Conservation (phyloP, 1,140 invertebrate species). For the Heliconius melpomene region DNA sequence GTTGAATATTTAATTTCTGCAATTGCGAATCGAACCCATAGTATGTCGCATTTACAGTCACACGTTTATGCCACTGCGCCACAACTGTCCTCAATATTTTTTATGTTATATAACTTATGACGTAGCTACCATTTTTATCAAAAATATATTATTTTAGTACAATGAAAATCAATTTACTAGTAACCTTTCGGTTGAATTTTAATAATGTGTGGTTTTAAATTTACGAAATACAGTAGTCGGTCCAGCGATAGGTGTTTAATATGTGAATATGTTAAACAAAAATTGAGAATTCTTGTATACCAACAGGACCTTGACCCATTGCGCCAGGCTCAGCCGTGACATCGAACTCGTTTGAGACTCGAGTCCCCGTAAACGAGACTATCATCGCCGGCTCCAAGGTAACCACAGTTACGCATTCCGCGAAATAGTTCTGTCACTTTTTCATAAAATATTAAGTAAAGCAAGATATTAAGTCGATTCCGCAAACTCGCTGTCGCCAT, state of each 20-base stretch:
- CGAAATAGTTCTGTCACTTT: neutral
- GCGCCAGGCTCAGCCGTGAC: conserved; percentile 48
- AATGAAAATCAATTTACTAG: conserved; percentile 15
- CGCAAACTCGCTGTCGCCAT: conserved; percentile 7
- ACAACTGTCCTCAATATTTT: no score
- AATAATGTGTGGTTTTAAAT: conserved; percentile 23
- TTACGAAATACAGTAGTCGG: conserved; percentile 27
- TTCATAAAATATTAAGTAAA: conserved; percentile 9
- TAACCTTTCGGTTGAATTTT: conserved; percentile 11
- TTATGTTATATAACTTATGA: neutral
- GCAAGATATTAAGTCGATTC: conserved; percentile 12
- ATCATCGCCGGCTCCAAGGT: conserved; percentile 34
- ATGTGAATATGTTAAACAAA: conserved; percentile 37
- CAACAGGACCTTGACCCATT: conserved; percentile 52
- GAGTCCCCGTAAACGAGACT: conserved; percentile 32
- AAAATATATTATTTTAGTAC: neutral
- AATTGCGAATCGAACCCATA: no score
- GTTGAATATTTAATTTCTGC: no score
- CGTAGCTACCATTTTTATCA: neutral
- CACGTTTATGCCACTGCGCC: no score
- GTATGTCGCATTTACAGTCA: no score
- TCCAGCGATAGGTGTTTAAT: conserved; percentile 33
- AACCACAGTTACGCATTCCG: conserved; percentile 14
- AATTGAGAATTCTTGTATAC: conserved; percentile 41
- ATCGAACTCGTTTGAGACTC: conserved; percentile 55